phyloP scores from a whole-genome alignment of 2,888 invertebrate species.

The Coenonympha arcania region DNA sequence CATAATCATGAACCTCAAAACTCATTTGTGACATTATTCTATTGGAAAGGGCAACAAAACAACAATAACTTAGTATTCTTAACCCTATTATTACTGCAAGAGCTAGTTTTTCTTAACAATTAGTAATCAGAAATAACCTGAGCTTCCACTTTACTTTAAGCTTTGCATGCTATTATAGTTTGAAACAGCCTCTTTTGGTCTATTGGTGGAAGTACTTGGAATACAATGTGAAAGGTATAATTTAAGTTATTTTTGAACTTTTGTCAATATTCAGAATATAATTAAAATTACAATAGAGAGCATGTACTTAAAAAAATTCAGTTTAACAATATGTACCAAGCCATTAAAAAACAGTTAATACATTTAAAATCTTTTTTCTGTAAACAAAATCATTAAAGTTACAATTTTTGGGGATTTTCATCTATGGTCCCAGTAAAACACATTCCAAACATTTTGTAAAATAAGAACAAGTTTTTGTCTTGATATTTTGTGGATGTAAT shows the following conservation, averaged over 20 bases:
- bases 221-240: constrained; percentile 18
- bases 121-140: constrained; percentile 14
- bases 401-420: too few species aligned
- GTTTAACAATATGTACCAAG: too few species aligned
- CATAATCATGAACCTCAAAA: too few species aligned
- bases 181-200: constrained; percentile 75
- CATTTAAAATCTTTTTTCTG: too few species aligned
- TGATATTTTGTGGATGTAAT: too few species aligned
- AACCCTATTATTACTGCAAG: neutral
- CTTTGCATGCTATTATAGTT: constrained; percentile 63
- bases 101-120: neutral
- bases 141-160: constrained; percentile 32
- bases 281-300: neutral
- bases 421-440: too few species aligned
- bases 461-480: too few species aligned
- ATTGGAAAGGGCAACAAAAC: neutral
- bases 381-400: too few species aligned
- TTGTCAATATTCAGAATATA: neutral
- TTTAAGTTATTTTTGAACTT: constrained; percentile 11
- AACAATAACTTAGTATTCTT: neutral
- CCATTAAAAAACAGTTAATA: too few species aligned
- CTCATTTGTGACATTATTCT: constrained; percentile 1
- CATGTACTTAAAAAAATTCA: neutral
- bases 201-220: constrained; percentile 28
- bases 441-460: too few species aligned